Conservation (phyloP, 2,888 invertebrate genomes). For the Drosophila cognata region DNA sequence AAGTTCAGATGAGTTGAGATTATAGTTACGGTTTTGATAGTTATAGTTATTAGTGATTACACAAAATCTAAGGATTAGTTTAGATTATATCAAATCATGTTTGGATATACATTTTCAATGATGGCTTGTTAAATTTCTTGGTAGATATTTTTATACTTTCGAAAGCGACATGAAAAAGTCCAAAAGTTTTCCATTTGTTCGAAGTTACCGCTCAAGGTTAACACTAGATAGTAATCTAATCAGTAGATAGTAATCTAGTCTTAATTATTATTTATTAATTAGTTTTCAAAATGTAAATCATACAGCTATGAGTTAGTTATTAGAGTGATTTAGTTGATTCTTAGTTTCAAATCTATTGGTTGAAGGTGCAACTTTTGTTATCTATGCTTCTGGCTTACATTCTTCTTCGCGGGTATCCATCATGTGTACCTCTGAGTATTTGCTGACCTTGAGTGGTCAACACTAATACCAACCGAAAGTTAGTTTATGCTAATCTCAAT, state of each 20-base stretch:
- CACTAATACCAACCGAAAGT: slow-evolving; percentile 22
- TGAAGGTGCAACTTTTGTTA: slow-evolving; percentile 1
- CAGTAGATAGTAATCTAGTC: neutral
- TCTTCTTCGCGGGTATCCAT: neutral
- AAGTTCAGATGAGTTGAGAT: neutral
- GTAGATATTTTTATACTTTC: neutral
- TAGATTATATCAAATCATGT: too few species aligned
- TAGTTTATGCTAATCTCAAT: slow-evolving; percentile 33
- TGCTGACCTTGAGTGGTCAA: slow-evolving; percentile 20
- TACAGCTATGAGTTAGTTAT: neutral
- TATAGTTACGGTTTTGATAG: neutral
- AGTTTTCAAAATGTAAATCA: neutral
- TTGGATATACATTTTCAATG: neutral
- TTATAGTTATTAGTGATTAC: neutral
- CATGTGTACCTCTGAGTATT: slow-evolving; percentile 16
- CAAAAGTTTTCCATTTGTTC: neutral
- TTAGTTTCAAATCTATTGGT: neutral
- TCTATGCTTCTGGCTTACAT: neutral
- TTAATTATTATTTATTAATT: neutral
- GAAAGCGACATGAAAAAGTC: neutral
- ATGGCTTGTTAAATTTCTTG: neutral
- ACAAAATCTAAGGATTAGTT: too few species aligned
- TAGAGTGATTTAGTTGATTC: neutral
- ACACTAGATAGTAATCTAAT: neutral
- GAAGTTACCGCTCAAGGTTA: neutral